Conservation (phyloP, 2,888 invertebrate species). For the Ceramica pisi region DNA sequence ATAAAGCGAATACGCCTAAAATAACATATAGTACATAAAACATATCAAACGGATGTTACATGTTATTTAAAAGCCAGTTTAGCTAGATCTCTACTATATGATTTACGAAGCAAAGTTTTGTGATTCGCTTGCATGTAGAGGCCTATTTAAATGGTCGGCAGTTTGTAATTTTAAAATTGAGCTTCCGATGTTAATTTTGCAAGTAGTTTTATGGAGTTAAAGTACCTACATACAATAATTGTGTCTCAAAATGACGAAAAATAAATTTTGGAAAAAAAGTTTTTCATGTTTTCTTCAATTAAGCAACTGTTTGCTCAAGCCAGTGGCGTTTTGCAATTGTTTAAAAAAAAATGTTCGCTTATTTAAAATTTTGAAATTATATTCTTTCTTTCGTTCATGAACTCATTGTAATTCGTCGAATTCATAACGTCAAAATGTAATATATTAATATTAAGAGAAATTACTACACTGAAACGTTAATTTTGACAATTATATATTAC, state of each 20-base stretch:
- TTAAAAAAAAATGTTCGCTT: slow-evolving; percentile 56
- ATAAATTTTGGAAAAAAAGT: slow-evolving; percentile 71
- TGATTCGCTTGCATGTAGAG: slow-evolving; percentile 57
- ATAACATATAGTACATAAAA: slow-evolving; percentile 88
- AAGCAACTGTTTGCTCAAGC: slow-evolving; percentile 87
- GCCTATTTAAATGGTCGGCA: slow-evolving; percentile 67
- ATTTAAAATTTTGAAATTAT: slow-evolving; percentile 65
- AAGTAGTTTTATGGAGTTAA: slow-evolving; percentile 75
- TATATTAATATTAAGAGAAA: slow-evolving; percentile 2
- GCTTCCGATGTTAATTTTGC: slow-evolving; percentile 87
- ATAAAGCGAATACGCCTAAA: slow-evolving; percentile 80
- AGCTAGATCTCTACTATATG: slow-evolving; percentile 62
- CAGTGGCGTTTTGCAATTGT: slow-evolving; percentile 70
- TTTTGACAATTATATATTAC: slow-evolving; percentile 24
- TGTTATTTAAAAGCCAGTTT: slow-evolving; percentile 73
- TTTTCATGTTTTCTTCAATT: slow-evolving; percentile 78
- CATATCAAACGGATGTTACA: slow-evolving; percentile 86
- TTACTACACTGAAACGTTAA: slow-evolving; percentile 21
- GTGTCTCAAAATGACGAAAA: slow-evolving; percentile 83
- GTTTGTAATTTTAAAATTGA: slow-evolving; percentile 75
- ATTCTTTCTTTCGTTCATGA: slow-evolving; percentile 72
- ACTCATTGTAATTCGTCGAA: slow-evolving; percentile 57
- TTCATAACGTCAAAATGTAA: slow-evolving; percentile 45
- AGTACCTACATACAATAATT: slow-evolving; percentile 80
- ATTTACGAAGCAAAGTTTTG: slow-evolving; percentile 61